Evolutionary conservation across 2,888 invertebrate genomes (phyloP), one percentile per base, ranked within the genome.

Genomic region (Erannis defoliaria): DNA sequence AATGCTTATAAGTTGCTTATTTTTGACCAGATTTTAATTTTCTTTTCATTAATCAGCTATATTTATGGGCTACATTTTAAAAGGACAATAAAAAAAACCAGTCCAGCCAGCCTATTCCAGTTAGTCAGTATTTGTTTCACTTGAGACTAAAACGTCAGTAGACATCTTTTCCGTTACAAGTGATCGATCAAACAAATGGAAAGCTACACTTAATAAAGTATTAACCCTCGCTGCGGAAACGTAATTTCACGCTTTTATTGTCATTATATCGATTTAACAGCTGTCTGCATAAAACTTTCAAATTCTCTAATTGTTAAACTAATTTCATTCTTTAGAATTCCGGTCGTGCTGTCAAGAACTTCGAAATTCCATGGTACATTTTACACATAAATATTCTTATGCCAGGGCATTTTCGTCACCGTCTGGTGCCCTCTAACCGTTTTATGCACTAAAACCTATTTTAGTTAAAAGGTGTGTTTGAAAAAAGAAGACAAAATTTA

Each of bases 241-340:
- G 65, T 71, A 71, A 82, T 82, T 83, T 84, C 74, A 83, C 76
- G 78, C 74, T 75, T 38, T 74, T 73, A 62, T 67, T 78, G 70
- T 74, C 72, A 72, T 70, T 67, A 67, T 67, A 70, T 64, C 55
- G 64, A 64, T 68, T 56, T 18, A 40, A 49, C 48, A 57, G 43
- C 37, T 53, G 46, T 60, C 35, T 67, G 43, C 16, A 56, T 42
- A 18, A 33, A 50, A 68, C 71, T 73, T 75, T 74, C 70, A 19
- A 66, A 68, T 66, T 62, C 62, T 54, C 49, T 49, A 68, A 50
- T 65, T 43, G 12, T 29, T n/a, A 31, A 31, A 23, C 19, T 37
- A 46, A 55, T 48, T 55, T 38, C 31, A 35, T 49, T 49, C 35
- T 14, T 21, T 46, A 5, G 16, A 18, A 5, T 18, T 18, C 2